These are phyloP conservation scores for Typhlomys cinereus DNA, from an alignment of 2,113 vertebrate species.

Conservation along the genomic window DNA sequence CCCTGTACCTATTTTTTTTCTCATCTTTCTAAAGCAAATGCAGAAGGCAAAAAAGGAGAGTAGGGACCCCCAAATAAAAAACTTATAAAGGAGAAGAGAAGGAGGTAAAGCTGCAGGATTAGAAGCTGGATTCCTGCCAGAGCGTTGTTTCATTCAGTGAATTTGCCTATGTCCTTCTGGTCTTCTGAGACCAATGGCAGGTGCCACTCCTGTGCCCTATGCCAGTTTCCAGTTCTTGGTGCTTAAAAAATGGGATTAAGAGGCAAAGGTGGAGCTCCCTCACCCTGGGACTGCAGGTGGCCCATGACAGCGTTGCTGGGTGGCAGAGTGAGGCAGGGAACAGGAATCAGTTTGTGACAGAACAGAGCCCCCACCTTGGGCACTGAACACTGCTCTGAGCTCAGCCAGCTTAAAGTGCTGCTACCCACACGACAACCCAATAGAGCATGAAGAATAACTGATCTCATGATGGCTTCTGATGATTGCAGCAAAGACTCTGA, in stretches of 20 bases:
- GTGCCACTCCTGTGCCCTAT: not conserved
- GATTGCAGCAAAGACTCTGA: not conserved
- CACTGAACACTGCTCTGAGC: not conserved
- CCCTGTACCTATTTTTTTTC: not conserved
- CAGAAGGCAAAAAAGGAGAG: conserved; percentile 11
- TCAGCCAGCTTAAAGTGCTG: not conserved
- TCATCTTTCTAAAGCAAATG: not conserved
- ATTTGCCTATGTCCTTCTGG: not conserved
- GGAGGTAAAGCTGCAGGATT: conserved; percentile 22
- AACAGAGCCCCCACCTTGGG: not conserved
- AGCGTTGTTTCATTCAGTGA: conserved; percentile 24
- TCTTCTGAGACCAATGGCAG: conserved; percentile 55
- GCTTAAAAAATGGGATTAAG: conserved; percentile 41
- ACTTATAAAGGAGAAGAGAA: conserved; percentile 50
- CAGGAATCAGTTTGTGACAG: not conserved
- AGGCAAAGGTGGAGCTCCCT: not conserved
- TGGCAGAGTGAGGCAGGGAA: not conserved
- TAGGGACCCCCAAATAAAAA: conserved; percentile 34
- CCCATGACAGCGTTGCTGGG: conserved; percentile 18
- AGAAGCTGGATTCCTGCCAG: conserved; percentile 43
- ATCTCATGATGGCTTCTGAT: not conserved
- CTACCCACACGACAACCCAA: not conserved
- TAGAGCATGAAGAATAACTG: not conserved
- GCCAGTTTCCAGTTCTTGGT: not conserved
- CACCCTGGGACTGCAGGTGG: not conserved